Evolutionary conservation across 30 jellyfish, hydroid and myxozoan species (phyloP).

Genomic region (Sanderia malayensis): DNA sequence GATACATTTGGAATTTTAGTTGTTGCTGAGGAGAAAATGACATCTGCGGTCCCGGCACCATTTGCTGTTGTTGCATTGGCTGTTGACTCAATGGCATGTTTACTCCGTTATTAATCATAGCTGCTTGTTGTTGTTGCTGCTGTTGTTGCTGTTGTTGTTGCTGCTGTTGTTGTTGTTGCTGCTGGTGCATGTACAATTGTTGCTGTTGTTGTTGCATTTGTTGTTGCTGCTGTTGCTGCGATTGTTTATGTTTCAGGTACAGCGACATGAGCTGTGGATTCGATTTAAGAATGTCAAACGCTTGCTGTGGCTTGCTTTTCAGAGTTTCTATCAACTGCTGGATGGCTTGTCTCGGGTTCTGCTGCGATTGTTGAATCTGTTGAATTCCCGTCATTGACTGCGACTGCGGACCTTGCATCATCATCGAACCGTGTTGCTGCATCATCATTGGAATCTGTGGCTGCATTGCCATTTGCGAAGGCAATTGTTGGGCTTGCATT

Average conservation of each 20-base stretch:
- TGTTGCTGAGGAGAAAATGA: slow-evolving; percentile 21
- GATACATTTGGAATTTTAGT: slow-evolving; percentile 12
- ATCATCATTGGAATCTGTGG: slow-evolving; percentile 81
- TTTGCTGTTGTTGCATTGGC: slow-evolving; percentile 55
- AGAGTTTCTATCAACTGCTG: slow-evolving; percentile 62
- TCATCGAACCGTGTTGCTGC: slow-evolving; percentile 57
- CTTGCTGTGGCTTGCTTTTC: slow-evolving; percentile 59
- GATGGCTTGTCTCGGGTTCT: slow-evolving; percentile 61
- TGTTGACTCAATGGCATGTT: slow-evolving; percentile 53
- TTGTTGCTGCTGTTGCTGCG: slow-evolving; percentile 73
- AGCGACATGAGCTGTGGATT: slow-evolving; percentile 75
- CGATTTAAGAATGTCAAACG: slow-evolving; percentile 60
- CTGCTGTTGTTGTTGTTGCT: slow-evolving; percentile 46
- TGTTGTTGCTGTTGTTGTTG: slow-evolving; percentile 72
- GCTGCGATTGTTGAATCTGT: slow-evolving; percentile 68
- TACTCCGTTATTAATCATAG: slow-evolving; percentile 45
- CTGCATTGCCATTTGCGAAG: slow-evolving; percentile 57
- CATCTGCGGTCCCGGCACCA: slow-evolving; percentile 28
- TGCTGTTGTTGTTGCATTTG: slow-evolving; percentile 64
- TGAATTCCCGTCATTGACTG: slow-evolving; percentile 56
- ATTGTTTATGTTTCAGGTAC: slow-evolving; percentile 63
- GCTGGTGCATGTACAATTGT: slow-evolving; percentile 70
- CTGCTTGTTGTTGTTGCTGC: slow-evolving; percentile 39
- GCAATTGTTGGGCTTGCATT: slow-evolving; percentile 55
- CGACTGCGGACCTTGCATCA: slow-evolving; percentile 66